Conservation (phyloP, 2,797 vertebrate genomes). For the Chiropotes sagulatus region DNA sequence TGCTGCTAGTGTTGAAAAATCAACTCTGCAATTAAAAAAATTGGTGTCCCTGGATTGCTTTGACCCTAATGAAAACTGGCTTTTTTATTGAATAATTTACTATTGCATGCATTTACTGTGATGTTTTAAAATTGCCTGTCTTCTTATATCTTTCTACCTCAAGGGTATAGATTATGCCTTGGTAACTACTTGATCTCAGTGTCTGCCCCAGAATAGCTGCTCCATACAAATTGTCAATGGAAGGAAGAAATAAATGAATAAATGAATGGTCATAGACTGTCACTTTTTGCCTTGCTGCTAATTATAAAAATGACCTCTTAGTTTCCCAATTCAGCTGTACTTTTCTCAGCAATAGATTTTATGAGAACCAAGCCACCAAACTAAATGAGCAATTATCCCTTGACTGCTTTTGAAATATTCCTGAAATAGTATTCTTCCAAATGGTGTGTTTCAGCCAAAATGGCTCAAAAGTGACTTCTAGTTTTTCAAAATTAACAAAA, state of each 20-base stretch:
- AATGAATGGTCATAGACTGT: neutral
- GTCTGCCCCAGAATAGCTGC: neutral
- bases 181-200: neutral
- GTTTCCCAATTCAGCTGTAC: neutral
- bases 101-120: neutral
- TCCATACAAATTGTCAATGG: neutral
- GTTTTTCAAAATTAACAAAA: slow-evolving; percentile 25
- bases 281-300: neutral
- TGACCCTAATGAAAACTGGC: slow-evolving; percentile 9
- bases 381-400: neutral
- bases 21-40: neutral
- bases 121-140: neutral
- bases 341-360: neutral
- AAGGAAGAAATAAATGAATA: neutral
- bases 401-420: slow-evolving; percentile 26
- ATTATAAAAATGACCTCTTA: neutral
- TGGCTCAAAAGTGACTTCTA: neutral
- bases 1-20: neutral
- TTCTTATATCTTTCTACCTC: neutral
- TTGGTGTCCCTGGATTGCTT: neutral
- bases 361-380: neutral
- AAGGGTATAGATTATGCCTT: neutral
- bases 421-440: neutral
- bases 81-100: neutral
- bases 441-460: neutral